A percentile compares a stretch with the other conserved stretches of the same genome.
phyloP scores from a whole-genome alignment of 2,113 vertebrate species.

The Plotosus lineatus region DNA sequence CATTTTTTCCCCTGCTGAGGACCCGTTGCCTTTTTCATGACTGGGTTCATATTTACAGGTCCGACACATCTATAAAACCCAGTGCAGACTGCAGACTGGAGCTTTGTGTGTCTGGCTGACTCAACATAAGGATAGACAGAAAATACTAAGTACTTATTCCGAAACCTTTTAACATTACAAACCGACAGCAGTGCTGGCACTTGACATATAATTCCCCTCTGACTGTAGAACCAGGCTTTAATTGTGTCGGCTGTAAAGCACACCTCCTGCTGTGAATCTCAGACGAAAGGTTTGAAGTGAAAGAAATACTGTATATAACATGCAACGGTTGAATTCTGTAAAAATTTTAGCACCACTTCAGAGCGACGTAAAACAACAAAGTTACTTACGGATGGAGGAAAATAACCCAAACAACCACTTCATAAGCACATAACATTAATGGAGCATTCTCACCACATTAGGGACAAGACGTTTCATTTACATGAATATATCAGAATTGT shows the following conservation, averaged over 20 bases:
- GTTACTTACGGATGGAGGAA: slow-evolving; percentile 3
- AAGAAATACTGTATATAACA: slow-evolving; percentile 18
- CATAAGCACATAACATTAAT: slow-evolving; percentile 23
- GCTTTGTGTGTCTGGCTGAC: slow-evolving; percentile 41
- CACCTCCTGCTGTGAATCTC: slow-evolving; percentile 19
- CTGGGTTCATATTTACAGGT: slow-evolving; percentile 36
- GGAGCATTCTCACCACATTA: slow-evolving; percentile 23
- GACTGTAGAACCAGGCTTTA: slow-evolving; percentile 7
- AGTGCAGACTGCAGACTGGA: slow-evolving; percentile 21
- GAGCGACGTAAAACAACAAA: slow-evolving; percentile 31
- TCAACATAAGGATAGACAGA: slow-evolving; percentile 7
- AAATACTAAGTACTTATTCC: slow-evolving; percentile 33
- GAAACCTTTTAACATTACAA: slow-evolving; percentile 36
- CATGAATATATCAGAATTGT: too few relatives aligned
- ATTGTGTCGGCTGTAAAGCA: slow-evolving; percentile 24
- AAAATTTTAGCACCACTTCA: slow-evolving; percentile 43
- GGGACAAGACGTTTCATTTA: not conserved
- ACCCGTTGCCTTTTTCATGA: slow-evolving; percentile 30
- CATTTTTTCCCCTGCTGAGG: not conserved
- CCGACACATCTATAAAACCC: slow-evolving; percentile 43
- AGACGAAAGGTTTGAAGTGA: slow-evolving; percentile 33
- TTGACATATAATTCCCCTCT: slow-evolving; percentile 25
- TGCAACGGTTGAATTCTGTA: slow-evolving; percentile 13
- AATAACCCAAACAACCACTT: slow-evolving; percentile 35
- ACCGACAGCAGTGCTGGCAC: slow-evolving; percentile 25